A percentile compares a stretch with the other conserved stretches of the same genome.
These are phyloP conservation scores for Sebastes iracundus DNA, from an alignment of 2,797 vertebrate species.

Conservation along the genomic window DNA sequence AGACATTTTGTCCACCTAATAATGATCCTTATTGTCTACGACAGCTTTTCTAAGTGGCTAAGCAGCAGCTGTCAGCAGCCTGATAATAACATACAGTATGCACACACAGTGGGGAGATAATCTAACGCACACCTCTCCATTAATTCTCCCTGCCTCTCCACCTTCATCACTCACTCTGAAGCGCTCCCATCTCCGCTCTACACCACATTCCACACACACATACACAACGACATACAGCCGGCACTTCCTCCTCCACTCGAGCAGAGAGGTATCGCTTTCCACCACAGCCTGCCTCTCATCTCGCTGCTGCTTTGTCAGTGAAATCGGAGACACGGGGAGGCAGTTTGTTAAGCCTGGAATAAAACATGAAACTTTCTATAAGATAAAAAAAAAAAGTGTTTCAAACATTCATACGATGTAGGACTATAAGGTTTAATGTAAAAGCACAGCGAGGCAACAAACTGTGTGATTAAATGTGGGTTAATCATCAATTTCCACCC, in stretches of 20 bases:
- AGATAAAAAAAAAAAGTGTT: background rate
- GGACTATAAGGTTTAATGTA: background rate
- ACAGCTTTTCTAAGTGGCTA: slow-evolving; percentile 14
- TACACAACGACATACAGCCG: slow-evolving; percentile 17
- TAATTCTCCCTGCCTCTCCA: background rate
- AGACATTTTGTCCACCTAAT: background rate
- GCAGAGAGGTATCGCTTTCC: slow-evolving; percentile 40
- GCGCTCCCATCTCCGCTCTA: slow-evolving; percentile 23
- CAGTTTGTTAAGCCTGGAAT: slow-evolving; percentile 4
- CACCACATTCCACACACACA: slow-evolving; percentile 39
- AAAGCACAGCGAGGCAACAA: background rate
- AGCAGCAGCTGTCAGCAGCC: slow-evolving; percentile 44
- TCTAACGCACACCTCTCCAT: background rate
- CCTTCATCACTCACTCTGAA: slow-evolving; percentile 15
- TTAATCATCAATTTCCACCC: background rate
- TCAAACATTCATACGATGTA: background rate
- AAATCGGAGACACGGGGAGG: slow-evolving; percentile 38
- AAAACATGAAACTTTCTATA: background rate
- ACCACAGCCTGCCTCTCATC: slow-evolving; percentile 28
- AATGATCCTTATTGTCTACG: slow-evolving; percentile 9
- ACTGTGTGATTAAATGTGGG: no score
- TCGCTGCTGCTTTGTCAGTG: slow-evolving; percentile 49
- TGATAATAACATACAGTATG: background rate
- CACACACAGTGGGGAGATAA: background rate
- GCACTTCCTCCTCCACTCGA: slow-evolving; percentile 43